Conservation (phyloP, 2,113 vertebrate species). For the Myiozetetes cayanensis region DNA sequence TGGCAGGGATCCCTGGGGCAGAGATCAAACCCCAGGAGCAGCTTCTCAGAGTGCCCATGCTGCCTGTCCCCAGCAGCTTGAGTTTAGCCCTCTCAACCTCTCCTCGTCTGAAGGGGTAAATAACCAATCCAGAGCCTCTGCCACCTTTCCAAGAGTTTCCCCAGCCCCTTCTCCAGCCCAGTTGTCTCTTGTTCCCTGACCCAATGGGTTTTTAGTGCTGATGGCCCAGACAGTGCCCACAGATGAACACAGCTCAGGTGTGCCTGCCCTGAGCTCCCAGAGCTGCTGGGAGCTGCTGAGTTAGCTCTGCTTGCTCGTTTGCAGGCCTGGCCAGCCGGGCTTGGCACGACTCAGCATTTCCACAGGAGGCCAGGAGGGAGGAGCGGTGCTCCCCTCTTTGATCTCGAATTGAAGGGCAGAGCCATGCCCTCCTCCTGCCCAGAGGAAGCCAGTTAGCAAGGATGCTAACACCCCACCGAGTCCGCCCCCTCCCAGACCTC, state of each 20-base stretch:
- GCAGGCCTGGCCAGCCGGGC: not conserved
- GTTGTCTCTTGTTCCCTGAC: not conserved
- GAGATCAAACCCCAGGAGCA: not conserved
- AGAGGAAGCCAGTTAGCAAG: not conserved
- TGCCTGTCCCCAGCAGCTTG: not conserved
- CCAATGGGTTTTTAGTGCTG: not conserved
- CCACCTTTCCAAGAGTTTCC: not conserved
- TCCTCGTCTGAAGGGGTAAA: not conserved
- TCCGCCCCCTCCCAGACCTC: not conserved
- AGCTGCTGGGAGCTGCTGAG: not conserved
- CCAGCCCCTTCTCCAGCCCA: not conserved
- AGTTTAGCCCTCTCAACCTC: not conserved
- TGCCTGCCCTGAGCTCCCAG: not conserved
- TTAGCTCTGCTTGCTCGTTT: not conserved
- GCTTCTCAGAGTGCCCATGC: not conserved
- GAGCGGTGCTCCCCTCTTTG: not conserved
- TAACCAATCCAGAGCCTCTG: not conserved
- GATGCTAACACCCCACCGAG: not conserved
- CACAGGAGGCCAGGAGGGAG: constrained; percentile 8
- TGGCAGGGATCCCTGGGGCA: not conserved
- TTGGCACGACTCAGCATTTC: not conserved
- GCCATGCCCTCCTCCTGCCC: constrained; percentile 19
- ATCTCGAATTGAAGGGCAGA: not conserved
- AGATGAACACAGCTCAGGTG: fast-evolving
- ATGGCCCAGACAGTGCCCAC: not conserved